Evolutionary conservation across 2,113 vertebrate species (phyloP).

Genomic region (Seriola dumerili): DNA sequence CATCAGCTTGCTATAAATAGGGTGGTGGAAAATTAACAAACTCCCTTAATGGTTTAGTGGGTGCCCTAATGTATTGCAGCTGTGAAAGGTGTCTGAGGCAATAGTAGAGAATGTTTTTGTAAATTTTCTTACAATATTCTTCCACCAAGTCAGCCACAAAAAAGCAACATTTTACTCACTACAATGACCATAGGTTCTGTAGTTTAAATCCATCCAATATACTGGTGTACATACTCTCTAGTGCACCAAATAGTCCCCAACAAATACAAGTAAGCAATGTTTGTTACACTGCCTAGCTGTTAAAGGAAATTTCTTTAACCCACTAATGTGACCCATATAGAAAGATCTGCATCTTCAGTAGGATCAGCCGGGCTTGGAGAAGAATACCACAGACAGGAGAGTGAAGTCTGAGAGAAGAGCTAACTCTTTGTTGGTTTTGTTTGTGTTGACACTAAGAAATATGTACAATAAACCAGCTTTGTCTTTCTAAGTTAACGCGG

Average conservation of each 20-base stretch:
- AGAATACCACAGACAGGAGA: not conserved
- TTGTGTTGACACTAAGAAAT: not conserved
- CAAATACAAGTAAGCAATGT: not conserved
- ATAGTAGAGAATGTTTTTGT: no score
- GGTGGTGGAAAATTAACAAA: conserved; percentile 36
- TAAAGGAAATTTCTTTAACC: no score
- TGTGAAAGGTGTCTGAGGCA: conserved; percentile 31
- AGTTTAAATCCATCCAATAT: not conserved
- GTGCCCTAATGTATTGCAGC: conserved; percentile 31
- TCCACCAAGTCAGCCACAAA: no score
- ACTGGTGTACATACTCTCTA: not conserved
- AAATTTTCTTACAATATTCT: no score
- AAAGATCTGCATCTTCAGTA: not conserved
- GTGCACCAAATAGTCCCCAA: not conserved
- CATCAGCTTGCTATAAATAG: conserved; percentile 53
- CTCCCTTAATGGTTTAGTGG: conserved; percentile 35
- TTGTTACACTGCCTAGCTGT: no score
- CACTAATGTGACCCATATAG: not conserved
- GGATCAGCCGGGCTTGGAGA: not conserved
- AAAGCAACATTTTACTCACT: no score
- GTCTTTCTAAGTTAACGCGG: not conserved
- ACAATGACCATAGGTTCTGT: no score
- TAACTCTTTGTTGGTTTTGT: not conserved
- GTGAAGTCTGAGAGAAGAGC: not conserved
- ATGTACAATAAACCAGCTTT: not conserved